Conservation (phyloP, 2,113 vertebrate genomes). For the Chunga burmeisteri region DNA sequence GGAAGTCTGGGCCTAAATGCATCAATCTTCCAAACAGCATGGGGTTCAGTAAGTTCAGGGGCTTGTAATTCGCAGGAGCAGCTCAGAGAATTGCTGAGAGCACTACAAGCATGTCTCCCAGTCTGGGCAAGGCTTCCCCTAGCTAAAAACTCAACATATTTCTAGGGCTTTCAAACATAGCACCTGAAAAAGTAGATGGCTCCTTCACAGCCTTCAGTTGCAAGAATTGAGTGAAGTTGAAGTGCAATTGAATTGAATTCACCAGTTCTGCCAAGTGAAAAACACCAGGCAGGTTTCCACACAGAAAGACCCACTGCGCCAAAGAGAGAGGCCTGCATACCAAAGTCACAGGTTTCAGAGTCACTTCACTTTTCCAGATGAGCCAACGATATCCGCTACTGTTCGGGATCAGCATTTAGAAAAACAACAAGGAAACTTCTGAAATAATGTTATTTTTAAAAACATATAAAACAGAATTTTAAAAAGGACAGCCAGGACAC, state of each 20-base stretch:
- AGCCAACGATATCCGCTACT: accelerated
- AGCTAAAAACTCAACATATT: neutral
- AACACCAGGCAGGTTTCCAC: neutral
- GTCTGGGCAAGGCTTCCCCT: neutral
- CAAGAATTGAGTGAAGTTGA: neutral
- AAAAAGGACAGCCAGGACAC: neutral
- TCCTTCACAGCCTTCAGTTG: neutral
- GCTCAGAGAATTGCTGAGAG: neutral
- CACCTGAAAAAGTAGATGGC: neutral
- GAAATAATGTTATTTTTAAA: neutral
- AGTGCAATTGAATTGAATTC: neutral
- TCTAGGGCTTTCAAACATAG: neutral
- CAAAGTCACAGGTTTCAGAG: neutral
- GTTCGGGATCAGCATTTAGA: neutral
- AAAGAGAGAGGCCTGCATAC: neutral
- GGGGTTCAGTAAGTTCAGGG: neutral
- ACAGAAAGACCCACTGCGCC: neutral
- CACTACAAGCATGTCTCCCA: neutral
- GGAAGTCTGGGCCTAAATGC: accelerated
- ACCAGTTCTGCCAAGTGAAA: neutral
- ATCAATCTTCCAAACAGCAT: neutral
- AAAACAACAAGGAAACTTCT: neutral
- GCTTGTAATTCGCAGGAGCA: neutral
- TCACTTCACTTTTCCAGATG: neutral
- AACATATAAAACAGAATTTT: neutral